Percentiles rank a stretch among this genome's conserved stretches.
phyloP scores from a whole-genome alignment of 2,888 invertebrate species.

The Dasysyrphus albostriatus region DNA sequence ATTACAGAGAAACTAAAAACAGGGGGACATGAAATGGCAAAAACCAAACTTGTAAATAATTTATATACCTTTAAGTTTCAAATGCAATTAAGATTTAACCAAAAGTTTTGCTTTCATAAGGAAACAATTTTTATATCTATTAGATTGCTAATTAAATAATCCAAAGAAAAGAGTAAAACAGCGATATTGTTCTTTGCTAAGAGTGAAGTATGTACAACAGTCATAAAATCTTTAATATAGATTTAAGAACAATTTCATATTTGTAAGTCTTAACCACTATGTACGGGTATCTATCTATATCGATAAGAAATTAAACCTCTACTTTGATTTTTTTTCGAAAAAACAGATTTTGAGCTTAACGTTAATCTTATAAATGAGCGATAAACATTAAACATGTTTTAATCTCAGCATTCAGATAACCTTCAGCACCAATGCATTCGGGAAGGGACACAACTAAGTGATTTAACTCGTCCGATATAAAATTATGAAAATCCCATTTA shows the following conservation, averaged over 20 bases:
- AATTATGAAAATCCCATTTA: constrained; percentile 10
- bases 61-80: not conserved
- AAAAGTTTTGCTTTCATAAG: not conserved
- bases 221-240: too few species aligned
- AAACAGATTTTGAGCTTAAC: too few species aligned
- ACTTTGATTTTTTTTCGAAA: too few species aligned
- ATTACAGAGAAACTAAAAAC: not conserved
- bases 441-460: not conserved
- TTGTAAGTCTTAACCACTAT: too few species aligned
- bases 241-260: too few species aligned
- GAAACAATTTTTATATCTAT: not conserved
- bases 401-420: not conserved
- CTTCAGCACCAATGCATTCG: not conserved
- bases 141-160: not conserved
- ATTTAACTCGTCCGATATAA: not conserved
- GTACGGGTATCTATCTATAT: too few species aligned
- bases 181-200: too few species aligned
- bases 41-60: not conserved
- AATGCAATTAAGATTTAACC: not conserved
- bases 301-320: too few species aligned
- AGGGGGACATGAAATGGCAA: not conserved
- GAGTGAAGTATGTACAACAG: too few species aligned
- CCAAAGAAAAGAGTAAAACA: not conserved
- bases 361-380: too few species aligned
- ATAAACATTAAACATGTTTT: too few species aligned